A percentile compares a stretch with the other conserved stretches of the same genome.
Evolutionary conservation across 2,113 vertebrate genomes (phyloP).

Genomic region (Lichenostomus cassidix): DNA sequence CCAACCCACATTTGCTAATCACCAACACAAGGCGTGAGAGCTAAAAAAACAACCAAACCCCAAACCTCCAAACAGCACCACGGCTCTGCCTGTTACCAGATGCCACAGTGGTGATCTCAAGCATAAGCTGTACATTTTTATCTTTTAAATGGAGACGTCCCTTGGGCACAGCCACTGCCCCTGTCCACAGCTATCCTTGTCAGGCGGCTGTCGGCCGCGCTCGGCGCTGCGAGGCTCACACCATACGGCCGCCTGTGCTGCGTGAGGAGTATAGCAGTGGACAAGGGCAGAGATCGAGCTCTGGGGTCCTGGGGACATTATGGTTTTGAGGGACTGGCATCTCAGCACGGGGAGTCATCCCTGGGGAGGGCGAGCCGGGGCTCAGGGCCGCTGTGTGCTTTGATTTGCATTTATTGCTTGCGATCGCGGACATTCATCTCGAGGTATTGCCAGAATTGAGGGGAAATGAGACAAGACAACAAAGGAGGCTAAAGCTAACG

Average conservation of each 20-base stretch:
- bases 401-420: conserved; percentile 7
- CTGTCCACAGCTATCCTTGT: conserved; percentile 69
- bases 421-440: background rate
- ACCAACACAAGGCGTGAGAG: background rate
- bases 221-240: conserved; percentile 48
- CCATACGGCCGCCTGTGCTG: background rate
- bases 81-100: background rate
- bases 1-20: background rate
- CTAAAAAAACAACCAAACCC: background rate
- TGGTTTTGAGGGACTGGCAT: conserved; percentile 4
- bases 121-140: conserved; percentile 67
- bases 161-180: conserved; percentile 57
- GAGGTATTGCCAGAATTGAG: background rate
- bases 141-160: conserved; percentile 51
- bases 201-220: background rate
- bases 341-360: background rate
- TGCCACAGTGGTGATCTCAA: conserved; percentile 47
- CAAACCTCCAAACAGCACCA: background rate
- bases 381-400: background rate
- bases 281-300: conserved; percentile 58
- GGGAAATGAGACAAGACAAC: conserved; percentile 12
- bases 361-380: background rate
- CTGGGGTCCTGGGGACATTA: conserved; percentile 56
- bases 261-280: conserved; percentile 37
- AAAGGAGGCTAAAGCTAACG: background rate